Evolutionary conservation across 2,888 invertebrate species (phyloP).

Genomic region (Heterodera filipjevi): DNA sequence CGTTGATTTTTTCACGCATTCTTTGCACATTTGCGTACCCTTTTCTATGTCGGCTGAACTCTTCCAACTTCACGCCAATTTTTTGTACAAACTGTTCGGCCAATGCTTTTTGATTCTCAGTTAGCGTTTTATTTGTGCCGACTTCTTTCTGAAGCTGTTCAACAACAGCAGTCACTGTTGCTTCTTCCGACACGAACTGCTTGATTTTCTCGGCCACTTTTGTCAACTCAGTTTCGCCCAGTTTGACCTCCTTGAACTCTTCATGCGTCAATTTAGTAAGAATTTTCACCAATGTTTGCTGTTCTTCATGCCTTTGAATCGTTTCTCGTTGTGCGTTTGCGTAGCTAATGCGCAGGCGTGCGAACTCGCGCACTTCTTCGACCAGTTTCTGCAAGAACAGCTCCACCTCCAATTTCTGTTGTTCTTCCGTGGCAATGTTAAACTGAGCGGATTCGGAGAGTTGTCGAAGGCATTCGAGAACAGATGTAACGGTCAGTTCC

Average conservation of each 20-base stretch:
- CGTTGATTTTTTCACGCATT: neutral
- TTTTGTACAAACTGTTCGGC: neutral
- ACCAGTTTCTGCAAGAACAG: neutral
- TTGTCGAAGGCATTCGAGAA: neutral
- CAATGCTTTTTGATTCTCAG: neutral
- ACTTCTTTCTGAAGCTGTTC: neutral
- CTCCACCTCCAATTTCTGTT: neutral
- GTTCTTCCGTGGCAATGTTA: neutral
- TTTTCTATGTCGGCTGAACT: constrained; percentile 4
- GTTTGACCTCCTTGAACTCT: constrained; percentile 8
- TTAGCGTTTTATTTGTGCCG: neutral
- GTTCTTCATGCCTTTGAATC: neutral
- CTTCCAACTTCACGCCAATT: neutral
- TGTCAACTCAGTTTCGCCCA: neutral
- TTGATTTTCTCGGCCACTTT: constrained; percentile 2
- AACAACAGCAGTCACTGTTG: neutral
- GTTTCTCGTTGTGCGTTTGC: constrained; percentile 13
- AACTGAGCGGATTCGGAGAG: neutral
- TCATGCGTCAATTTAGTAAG: neutral
- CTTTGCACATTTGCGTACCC: constrained; percentile 30
- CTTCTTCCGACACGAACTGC: neutral
- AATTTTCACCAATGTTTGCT: neutral
- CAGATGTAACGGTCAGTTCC: neutral
- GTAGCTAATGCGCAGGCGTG: neutral
- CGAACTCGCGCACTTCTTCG: constrained; percentile 1